Percentiles rank a stretch among this genome's conserved stretches.
Conservation (phyloP, 2,113 vertebrate species). For the Ochotona princeps region DNA sequence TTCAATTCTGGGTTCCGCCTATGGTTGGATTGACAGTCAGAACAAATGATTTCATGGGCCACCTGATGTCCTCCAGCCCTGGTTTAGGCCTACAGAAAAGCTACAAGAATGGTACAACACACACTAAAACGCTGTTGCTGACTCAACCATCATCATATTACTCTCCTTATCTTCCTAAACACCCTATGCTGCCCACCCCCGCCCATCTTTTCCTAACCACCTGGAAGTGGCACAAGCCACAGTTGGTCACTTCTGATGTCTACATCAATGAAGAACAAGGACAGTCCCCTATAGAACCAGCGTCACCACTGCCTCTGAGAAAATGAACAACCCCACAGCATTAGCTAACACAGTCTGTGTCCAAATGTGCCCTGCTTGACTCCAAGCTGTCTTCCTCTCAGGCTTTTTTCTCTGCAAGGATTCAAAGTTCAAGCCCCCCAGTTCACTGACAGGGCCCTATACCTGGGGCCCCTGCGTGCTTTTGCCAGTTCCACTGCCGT, state of each 20-base stretch:
- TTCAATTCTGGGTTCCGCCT: no score
- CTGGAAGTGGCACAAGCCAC: not conserved
- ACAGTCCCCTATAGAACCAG: not conserved
- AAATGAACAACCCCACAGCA: not conserved
- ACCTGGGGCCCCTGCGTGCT: not conserved
- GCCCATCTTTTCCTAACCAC: not conserved
- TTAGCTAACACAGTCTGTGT: not conserved
- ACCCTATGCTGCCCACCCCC: not conserved
- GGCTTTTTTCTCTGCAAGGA: not conserved
- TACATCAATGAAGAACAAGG: not conserved
- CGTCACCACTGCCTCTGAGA: not conserved
- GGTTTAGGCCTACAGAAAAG: constrained; percentile 1
- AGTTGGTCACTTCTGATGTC: not conserved
- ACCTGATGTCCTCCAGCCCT: no score
- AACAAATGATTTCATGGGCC: no score
- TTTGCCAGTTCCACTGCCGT: not conserved
- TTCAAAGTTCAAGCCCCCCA: not conserved
- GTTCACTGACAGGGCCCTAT: no score
- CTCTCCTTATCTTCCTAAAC: not conserved
- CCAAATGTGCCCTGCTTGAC: not conserved
- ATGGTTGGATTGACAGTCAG: no score
- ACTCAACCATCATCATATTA: not conserved
- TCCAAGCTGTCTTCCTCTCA: not conserved
- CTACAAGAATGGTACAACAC: not conserved
- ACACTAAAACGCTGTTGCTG: not conserved